Conservation (phyloP, 2,888 invertebrate genomes). For the Brassicogethes aeneus region DNA sequence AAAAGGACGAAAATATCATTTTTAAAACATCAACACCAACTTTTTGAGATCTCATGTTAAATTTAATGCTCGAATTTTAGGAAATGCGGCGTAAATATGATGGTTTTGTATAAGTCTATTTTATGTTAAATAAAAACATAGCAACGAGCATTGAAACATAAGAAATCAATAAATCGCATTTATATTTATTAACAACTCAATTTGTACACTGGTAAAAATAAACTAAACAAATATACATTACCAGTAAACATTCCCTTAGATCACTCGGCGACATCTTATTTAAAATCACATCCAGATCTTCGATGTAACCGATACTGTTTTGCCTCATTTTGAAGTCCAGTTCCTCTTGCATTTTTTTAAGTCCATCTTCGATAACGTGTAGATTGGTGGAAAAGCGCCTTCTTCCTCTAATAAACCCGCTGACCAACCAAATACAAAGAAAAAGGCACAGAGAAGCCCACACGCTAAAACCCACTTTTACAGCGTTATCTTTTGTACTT, state of each 20-base stretch:
- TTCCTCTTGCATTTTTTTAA: constrained; percentile 32
- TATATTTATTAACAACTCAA: too few relatives aligned
- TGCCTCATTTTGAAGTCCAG: constrained; percentile 26
- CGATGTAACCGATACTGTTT: constrained; percentile 23
- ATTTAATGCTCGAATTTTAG: too few relatives aligned
- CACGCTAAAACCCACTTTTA: constrained; percentile 21
- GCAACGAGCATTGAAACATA: constrained; percentile 4
- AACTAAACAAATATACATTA: too few relatives aligned
- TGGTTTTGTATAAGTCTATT: too few relatives aligned
- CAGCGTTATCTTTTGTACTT: not conserved
- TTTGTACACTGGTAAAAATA: too few relatives aligned
- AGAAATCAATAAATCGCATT: not conserved
- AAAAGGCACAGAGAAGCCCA: constrained; percentile 31
- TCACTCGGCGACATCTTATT: not conserved
- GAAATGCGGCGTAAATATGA: too few relatives aligned
- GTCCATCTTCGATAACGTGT: constrained; percentile 34
- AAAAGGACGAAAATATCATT: constrained; percentile 54
- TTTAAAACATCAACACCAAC: constrained; percentile 58
- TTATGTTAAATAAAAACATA: too few relatives aligned
- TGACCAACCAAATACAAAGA: constrained; percentile 31
- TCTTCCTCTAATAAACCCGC: constrained; percentile 29
- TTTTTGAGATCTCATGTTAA: constrained; percentile 55
- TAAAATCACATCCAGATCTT: constrained; percentile 9
- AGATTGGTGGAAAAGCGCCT: constrained; percentile 32
- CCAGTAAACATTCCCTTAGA: not conserved